phyloP scores from a whole-genome alignment of 2,888 invertebrate genomes.

The Netelia virgata region DNA sequence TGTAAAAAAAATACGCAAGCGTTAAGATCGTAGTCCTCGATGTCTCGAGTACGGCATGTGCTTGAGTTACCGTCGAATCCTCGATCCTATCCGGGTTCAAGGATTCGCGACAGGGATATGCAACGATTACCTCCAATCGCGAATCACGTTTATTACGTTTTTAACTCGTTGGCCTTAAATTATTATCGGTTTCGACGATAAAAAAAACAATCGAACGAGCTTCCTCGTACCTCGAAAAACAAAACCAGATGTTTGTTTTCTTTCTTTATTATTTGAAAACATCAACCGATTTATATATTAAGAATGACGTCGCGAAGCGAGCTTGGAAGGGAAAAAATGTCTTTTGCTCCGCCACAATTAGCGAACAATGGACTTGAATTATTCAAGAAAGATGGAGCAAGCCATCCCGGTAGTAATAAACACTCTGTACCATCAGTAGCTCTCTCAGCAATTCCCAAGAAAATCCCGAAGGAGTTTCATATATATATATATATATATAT shows the following conservation, averaged over 20 bases:
- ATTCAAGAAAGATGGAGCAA: constrained; percentile 43
- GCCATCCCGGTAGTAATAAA: constrained; percentile 39
- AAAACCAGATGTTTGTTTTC: too few relatives aligned
- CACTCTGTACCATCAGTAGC: constrained; percentile 28
- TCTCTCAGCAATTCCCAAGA: constrained; percentile 48
- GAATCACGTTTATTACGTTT: constrained; percentile 1
- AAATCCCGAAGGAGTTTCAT: constrained; percentile 53
- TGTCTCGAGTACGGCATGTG: constrained; percentile 14
- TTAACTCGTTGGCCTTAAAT: background rate
- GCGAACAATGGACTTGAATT: constrained; percentile 55
- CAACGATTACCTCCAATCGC: constrained; percentile 31
- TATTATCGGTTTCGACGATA: background rate
- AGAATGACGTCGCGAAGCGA: background rate
- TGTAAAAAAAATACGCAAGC: constrained; percentile 11
- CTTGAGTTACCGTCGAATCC: constrained; percentile 42
- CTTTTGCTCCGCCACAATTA: constrained; percentile 12
- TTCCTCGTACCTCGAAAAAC: background rate
- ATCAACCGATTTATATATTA: background rate
- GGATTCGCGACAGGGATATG: constrained; percentile 4
- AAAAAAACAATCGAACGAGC: background rate
- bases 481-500: constrained; percentile 6
- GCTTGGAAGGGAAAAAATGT: background rate
- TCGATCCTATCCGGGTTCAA: constrained; percentile 42
- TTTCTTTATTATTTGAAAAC: background rate
- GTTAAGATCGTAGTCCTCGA: constrained; percentile 26